Conservation (phyloP, 2,797 vertebrate genomes). For the Botia kubotai region DNA sequence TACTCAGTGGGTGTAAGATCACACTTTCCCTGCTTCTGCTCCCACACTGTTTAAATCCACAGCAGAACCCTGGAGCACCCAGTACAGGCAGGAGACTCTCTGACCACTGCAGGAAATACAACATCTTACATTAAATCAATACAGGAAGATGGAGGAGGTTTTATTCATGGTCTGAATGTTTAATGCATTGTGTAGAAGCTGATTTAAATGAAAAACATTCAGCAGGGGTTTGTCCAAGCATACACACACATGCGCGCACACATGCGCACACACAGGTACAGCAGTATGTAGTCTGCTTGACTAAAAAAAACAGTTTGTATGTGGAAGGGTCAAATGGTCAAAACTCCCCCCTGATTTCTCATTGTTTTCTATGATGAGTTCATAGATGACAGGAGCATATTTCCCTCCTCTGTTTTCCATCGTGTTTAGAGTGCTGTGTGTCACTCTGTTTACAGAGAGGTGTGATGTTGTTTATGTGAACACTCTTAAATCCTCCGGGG, state of each 20-base stretch:
- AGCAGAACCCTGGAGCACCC: not conserved
- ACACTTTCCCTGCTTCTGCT: constrained; percentile 12
- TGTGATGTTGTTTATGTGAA: constrained; percentile 52
- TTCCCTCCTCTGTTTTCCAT: constrained; percentile 41
- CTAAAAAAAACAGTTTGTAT: not conserved
- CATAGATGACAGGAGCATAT: constrained; percentile 25
- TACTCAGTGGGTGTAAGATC: constrained; percentile 28
- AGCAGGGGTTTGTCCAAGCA: no score
- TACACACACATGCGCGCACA: not conserved
- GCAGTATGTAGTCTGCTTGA: not conserved
- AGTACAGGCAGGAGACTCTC: not conserved
- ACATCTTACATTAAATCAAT: constrained; percentile 22
- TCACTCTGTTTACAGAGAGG: constrained; percentile 49
- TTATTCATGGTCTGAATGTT: constrained; percentile 17
- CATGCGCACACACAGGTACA: not conserved
- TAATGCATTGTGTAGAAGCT: constrained; percentile 12
- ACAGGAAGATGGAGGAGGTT: not conserved
- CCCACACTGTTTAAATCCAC: not conserved
- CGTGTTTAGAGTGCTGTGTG: constrained; percentile 1
- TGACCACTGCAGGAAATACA: not conserved
- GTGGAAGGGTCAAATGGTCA: not conserved
- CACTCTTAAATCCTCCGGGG: not conserved
- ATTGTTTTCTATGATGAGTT: not conserved
- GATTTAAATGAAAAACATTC: not conserved
- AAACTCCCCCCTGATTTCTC: not conserved